Conservation (phyloP, 1,140 invertebrate genomes). For the Cataglyphis hispanica region DNA sequence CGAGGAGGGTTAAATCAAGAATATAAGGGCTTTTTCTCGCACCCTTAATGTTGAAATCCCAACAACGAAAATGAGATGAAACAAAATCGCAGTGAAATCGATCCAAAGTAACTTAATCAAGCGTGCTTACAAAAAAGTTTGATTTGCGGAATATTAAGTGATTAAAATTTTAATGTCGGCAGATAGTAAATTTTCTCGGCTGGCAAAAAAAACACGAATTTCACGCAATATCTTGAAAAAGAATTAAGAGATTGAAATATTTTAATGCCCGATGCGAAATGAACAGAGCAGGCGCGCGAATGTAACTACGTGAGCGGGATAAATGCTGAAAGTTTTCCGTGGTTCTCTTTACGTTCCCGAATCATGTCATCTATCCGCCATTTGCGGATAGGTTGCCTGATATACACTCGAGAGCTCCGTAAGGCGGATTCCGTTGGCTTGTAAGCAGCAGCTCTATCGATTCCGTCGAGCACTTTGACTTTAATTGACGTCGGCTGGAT, state of each 20-base stretch:
- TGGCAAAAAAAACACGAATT: not conserved
- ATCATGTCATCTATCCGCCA: slow-evolving; percentile 59
- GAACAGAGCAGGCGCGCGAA: not conserved
- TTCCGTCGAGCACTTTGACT: slow-evolving; percentile 43
- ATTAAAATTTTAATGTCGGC: not conserved
- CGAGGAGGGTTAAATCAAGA: slow-evolving; percentile 35
- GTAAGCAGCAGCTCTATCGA: slow-evolving; percentile 47
- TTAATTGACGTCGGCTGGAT: slow-evolving; percentile 62
- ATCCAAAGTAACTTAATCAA: not conserved
- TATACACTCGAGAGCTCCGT: slow-evolving; percentile 32
- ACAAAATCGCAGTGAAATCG: slow-evolving; percentile 14
- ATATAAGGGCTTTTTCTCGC: slow-evolving; percentile 35
- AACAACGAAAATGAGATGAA: slow-evolving; percentile 7
- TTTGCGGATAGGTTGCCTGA: slow-evolving; percentile 40
- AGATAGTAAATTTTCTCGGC: not conserved
- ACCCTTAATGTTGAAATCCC: slow-evolving; percentile 1
- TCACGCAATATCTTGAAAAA: not conserved
- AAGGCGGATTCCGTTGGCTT: slow-evolving; percentile 21
- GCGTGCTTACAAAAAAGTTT: not conserved
- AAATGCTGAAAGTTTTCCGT: slow-evolving; percentile 34
- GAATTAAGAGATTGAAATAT: slow-evolving; percentile 31
- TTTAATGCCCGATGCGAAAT: slow-evolving; percentile 28
- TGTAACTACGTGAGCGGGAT: slow-evolving; percentile 52
- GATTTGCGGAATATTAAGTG: not conserved
- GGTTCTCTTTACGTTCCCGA: slow-evolving; percentile 31